A percentile compares a stretch with the other conserved stretches of the same genome.
These are phyloP conservation scores for Siniperca scherzeri DNA, from an alignment of 2,797 vertebrate genomes.

Conservation along the genomic window DNA sequence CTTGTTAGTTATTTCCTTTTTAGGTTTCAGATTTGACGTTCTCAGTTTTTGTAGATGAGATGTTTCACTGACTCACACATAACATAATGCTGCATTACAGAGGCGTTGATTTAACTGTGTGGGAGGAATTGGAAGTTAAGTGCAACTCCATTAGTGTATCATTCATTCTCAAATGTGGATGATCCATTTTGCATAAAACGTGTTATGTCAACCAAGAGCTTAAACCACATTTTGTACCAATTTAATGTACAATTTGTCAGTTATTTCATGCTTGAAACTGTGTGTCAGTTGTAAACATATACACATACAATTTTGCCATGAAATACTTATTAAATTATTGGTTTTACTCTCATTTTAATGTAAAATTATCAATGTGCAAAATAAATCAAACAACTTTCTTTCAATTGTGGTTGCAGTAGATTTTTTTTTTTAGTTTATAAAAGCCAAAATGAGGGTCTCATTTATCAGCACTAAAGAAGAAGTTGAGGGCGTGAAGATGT, in stretches of 20 bases:
- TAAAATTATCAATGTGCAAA: not conserved
- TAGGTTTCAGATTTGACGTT: not conserved
- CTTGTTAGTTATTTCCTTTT: not conserved
- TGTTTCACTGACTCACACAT: not conserved
- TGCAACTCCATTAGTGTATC: not conserved
- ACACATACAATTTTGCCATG: not conserved
- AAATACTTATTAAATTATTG: not conserved
- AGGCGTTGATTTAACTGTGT: slow-evolving; percentile 11
- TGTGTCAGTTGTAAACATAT: not conserved
- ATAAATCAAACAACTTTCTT: not conserved
- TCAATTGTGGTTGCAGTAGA: not conserved
- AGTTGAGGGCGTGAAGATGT: not conserved
- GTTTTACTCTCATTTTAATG: not conserved
- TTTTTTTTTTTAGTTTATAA: not conserved
- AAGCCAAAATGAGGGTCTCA: not conserved
- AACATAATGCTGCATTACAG: not conserved
- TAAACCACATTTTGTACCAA: not conserved
- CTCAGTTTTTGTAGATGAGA: not conserved
- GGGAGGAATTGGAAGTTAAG: not conserved
- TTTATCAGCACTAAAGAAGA: not conserved
- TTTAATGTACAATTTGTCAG: not conserved
- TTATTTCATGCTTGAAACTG: not conserved
- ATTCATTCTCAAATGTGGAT: not conserved
- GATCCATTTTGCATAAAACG: not conserved
- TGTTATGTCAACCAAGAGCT: not conserved